Conservation (phyloP, 2,888 invertebrate species). For the Lycocerus yunnanus region DNA sequence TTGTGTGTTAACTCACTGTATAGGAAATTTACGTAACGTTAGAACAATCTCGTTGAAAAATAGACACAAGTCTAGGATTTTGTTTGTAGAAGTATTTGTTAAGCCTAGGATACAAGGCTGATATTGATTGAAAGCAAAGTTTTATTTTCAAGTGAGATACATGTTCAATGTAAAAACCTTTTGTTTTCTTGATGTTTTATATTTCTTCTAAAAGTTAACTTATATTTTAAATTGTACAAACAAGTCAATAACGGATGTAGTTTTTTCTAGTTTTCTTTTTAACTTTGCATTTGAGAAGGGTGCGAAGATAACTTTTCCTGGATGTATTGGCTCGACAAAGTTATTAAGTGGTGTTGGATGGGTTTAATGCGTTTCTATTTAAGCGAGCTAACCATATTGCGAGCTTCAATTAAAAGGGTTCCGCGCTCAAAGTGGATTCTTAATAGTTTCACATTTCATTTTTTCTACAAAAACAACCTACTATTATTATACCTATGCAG, state of each 20-base stretch:
- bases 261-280: neutral
- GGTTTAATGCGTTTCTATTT: neutral
- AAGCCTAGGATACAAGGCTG: neutral
- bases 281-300: neutral
- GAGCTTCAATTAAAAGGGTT: neutral
- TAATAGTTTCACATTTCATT: neutral
- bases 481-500: neutral
- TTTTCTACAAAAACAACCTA: neutral
- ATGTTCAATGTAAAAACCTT: neutral
- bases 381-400: neutral
- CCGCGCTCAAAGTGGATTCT: neutral
- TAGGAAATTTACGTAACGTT: constrained; percentile 1
- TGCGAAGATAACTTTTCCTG: neutral
- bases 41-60: neutral
- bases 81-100: neutral
- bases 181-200: neutral
- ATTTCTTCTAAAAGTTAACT: neutral
- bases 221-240: neutral
- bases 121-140: neutral
- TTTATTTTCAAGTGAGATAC: neutral
- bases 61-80: neutral
- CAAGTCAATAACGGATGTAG: neutral
- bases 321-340: neutral
- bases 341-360: neutral
- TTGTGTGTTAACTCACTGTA: constrained; percentile 3